Evolutionary conservation across 2,113 vertebrate genomes (phyloP), one percentile per base, ranked within the genome.

Genomic region (Cepphus grylle): DNA sequence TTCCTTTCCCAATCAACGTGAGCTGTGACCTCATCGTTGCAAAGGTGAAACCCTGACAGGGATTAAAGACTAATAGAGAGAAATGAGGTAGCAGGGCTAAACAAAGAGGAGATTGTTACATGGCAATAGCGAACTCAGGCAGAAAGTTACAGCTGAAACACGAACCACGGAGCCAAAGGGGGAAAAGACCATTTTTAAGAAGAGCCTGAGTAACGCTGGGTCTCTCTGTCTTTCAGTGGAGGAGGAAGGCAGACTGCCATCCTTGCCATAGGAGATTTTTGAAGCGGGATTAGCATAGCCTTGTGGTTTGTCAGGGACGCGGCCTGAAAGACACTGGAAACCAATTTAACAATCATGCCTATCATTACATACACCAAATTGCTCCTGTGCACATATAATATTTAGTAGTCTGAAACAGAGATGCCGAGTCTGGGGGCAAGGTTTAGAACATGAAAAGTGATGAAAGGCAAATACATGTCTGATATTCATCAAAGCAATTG

Each of bases 1-100:
- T 98, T 97, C 96, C 97, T 97, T 96, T 95, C 95, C 96, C 93
- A 97, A 94, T 96, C 97, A 97, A 93, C 95, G 27, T 93, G 96
- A 97, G 96, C 95, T 96, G 94, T 97, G 97, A 98, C 97, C 97
- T 97, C 94, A 97, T 95, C 26, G 49, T 56, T 94, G 95, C 94
- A 96, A 93, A 97, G 97, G 97, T 97, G 96, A 97, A 97, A 92
- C 93, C 93, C 93, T 97, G 97, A 97, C 97, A 97, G 97, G 97
- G 97, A 98, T 98, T 98, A 97, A 97, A 96, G 97, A 83, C 94
- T 97, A 96, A 96, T 95, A 95, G 92, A 94, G 96, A 97, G 96
- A 94, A 96, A 95, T 90, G 87, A 96, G 93, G 97, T 94, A 96
- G 96, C 73, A 90, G 86, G 66, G 69, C 80, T 91, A 84, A 97